Evolutionary conservation across 2,888 invertebrate genomes (phyloP), one percentile per base, ranked within the genome.

Genomic region (Plebejus anna): DNA sequence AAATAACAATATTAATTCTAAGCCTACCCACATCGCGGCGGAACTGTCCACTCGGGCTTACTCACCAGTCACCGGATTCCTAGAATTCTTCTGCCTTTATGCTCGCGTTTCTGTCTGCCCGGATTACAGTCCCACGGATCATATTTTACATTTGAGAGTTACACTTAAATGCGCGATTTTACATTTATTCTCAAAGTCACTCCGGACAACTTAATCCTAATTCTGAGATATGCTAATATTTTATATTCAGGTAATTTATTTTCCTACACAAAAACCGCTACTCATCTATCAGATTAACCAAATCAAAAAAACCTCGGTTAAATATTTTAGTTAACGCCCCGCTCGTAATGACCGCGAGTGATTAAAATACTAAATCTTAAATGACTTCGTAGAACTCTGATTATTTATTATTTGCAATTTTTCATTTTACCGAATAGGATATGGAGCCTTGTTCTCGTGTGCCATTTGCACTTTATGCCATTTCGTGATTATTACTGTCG

Each of bases 1-100:
- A 89, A 92, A 92, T 90, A 90, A 92, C 84, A 82, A 88, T 92
- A 92, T 92, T 91, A 92, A 91, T 92, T 91, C 91, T 86, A 73
- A 73, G 51, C 51, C 73, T 73, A 73, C 51, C 47, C 73, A 51
- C 51, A 72, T 13, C 72, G 42, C 36, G 66, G 66, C 66, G 13
- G 32, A 36, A 36, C 36, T 36, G 66, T 66, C 66, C 66, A 66
- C 36, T 66, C 13, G 32, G 66, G 66, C 36, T 32, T 36, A 66
- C 66, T 36, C 66, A 36, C 66, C 66, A 36, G 66, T 36, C 66
- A 36, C 66, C 66, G 66, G 66, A 66, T 72, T 42, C 42, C 22
- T 42, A 47, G 72, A 42, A 72, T 72, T 72, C 72, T 47, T 72
- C 32, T 66, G 66, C 66, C 13, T 66, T 66, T 32, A 36, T 66